Evolutionary conservation across 1,140 invertebrate species (phyloP).

Genomic region (Drosophila seguyi): DNA sequence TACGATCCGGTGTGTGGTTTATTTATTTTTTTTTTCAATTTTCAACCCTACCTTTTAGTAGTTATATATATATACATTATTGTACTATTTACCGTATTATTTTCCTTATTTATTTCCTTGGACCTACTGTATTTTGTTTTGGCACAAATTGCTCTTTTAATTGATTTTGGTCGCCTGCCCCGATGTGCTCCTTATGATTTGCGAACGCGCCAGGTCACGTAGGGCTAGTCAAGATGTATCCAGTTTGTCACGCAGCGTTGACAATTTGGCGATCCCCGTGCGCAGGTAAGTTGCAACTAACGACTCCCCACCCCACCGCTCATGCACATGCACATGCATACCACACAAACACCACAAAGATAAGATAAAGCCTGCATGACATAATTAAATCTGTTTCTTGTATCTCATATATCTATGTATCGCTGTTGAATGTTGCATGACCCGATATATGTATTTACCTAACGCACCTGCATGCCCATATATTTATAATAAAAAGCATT

Average conservation of each 20-base stretch:
- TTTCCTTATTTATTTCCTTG: slow-evolving; percentile 45
- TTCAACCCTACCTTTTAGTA: slow-evolving; percentile 14
- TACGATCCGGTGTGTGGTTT: slow-evolving; percentile 20
- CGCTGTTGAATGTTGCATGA: slow-evolving; percentile 43
- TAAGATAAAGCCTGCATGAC: slow-evolving; percentile 36
- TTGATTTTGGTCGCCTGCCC: slow-evolving; percentile 64
- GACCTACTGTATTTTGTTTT: slow-evolving; percentile 58
- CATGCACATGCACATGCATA: slow-evolving; percentile 12
- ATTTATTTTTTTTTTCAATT: background rate
- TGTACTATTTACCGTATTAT: slow-evolving; percentile 43
- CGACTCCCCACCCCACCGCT: slow-evolving; percentile 7
- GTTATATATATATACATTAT: slow-evolving; percentile 11
- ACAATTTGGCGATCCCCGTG: slow-evolving; percentile 85
- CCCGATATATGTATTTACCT: slow-evolving; percentile 17
- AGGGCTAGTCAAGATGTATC: slow-evolving; percentile 91
- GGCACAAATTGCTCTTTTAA: slow-evolving; percentile 67
- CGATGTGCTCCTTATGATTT: slow-evolving; percentile 83
- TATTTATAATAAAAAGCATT: background rate
- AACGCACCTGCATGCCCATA: slow-evolving; percentile 33
- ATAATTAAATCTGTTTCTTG: slow-evolving; percentile 12
- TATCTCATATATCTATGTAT: slow-evolving; percentile 15
- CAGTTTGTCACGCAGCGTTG: slow-evolving; percentile 88
- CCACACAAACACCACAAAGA: slow-evolving; percentile 21
- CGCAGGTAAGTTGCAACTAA: slow-evolving; percentile 82
- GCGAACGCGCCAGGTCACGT: slow-evolving; percentile 88